phyloP scores from a whole-genome alignment of 2,797 vertebrate species.

The Cheirogaleus major region DNA sequence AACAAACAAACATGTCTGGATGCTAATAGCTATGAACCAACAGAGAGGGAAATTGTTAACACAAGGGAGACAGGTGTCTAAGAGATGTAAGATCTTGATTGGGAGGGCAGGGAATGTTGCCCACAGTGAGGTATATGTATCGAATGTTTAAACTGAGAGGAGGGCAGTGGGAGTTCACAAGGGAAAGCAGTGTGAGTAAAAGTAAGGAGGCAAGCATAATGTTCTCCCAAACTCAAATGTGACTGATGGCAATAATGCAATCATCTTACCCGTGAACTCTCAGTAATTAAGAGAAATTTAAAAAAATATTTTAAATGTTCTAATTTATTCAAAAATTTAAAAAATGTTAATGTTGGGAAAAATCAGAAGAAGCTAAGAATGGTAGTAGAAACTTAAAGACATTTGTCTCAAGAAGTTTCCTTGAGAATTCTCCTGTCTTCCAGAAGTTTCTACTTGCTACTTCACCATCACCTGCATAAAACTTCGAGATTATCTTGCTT shows the following conservation, averaged over 20 bases:
- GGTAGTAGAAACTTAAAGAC: background rate
- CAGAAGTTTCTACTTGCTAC: background rate
- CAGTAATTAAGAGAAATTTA: background rate
- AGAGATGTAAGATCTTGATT: background rate
- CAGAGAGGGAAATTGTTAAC: background rate
- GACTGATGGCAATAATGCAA: background rate
- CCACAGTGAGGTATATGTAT: fast-evolving
- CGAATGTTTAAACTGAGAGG: background rate
- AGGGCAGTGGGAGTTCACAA: background rate
- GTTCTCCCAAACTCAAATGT: background rate
- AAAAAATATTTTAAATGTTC: background rate
- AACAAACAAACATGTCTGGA: background rate
- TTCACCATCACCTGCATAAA: background rate
- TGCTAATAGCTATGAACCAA: background rate
- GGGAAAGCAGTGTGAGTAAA: background rate
- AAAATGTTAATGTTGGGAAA: background rate
- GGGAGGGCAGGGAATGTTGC: background rate
- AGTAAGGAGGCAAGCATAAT: background rate
- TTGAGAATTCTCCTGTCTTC: background rate
- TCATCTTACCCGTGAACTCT: background rate
- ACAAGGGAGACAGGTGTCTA: background rate
- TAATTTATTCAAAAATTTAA: background rate
- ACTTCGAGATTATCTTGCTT: background rate
- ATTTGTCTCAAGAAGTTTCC: background rate
- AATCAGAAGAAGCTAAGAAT: background rate